phyloP scores from a whole-genome alignment of 2,797 vertebrate genomes.

The Sebastes dallii region DNA sequence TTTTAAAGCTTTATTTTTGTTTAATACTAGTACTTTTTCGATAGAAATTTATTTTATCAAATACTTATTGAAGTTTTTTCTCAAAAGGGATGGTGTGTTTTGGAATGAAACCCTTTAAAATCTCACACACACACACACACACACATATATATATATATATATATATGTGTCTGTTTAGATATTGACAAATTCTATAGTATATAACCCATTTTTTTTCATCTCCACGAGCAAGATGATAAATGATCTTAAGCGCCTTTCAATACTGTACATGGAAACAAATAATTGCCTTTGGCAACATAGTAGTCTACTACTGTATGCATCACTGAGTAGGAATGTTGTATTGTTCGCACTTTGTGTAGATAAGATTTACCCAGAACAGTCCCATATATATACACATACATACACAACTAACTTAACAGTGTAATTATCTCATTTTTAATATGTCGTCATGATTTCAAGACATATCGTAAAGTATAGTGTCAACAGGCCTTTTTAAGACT shows the following conservation, averaged over 20 bases:
- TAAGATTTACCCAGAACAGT: constrained; percentile 43
- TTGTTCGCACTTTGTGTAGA: constrained; percentile 81
- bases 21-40: constrained; percentile 44
- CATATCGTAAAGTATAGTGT: constrained; percentile 44
- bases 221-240: constrained; percentile 79
- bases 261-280: constrained; percentile 87
- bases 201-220: constrained; percentile 52
- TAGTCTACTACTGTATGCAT: constrained; percentile 83
- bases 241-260: constrained; percentile 91
- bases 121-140: neutral
- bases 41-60: constrained; percentile 71
- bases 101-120: constrained; percentile 74
- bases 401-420: constrained; percentile 26
- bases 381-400: neutral
- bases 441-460: constrained; percentile 42
- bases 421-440: constrained; percentile 28
- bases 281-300: constrained; percentile 86
- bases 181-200: constrained; percentile 60
- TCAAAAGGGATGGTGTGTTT: constrained; percentile 37
- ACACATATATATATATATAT: constrained; percentile 4
- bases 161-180: constrained; percentile 45
- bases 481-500: constrained; percentile 46
- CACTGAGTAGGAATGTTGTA: constrained; percentile 81
- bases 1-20: constrained; percentile 57
- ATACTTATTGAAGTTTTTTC: constrained; percentile 33